Base-by-base conservation (phyloP, 2,797 vertebrate genomes). In the Bovichtus diacanthus region DNA sequence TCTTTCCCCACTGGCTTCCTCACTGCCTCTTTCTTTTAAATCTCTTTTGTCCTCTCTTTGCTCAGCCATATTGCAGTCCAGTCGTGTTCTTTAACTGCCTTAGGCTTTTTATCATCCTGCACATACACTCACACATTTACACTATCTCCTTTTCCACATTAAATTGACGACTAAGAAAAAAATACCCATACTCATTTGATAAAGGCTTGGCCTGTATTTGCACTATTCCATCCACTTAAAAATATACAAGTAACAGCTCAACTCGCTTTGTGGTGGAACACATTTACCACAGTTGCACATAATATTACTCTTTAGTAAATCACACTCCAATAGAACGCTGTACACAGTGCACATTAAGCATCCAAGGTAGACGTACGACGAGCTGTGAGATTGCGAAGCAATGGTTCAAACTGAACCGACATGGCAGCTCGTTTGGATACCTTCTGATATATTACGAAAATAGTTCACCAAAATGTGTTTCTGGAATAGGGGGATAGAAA, bases 11-110 rank as follows among this genome's bases (percentile, higher is more conserved):
- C 67, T 49, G 25, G 16, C 47, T 51, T 66, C 60, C 51, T 78
- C 25, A 2, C 46, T 12, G 13, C 39, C 31, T 58, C 16, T 23
- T 55, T 66, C 25, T 34, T 55, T 64, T 43, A 50, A 70, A 77
- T 76, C 72, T 73, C 62, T 56, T 70, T 70, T 60, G 29, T 64
- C 71, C 61, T 51, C 38, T 25, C 25, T 34, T 58, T 46, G 8
- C 64, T 74, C 73, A 53, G 81, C 21, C 47, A 23, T 61, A 66
- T 68, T 76, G 31, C 65, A 71, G 55, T 76, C 80, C 29, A 55
- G 68, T 46, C 65, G 25, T 73, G 78, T 62, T 78, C 49, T 43
- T 43, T 31, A 7, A 59, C 27, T 46, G 68, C 82, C 53, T 34
- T 11, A 1, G 55, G 64, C 53, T 64, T 79, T 74, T 77, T 64